These are phyloP conservation scores for Hydropsyche betteni DNA, from an alignment of 2,888 invertebrate species.

Conservation along the genomic window DNA sequence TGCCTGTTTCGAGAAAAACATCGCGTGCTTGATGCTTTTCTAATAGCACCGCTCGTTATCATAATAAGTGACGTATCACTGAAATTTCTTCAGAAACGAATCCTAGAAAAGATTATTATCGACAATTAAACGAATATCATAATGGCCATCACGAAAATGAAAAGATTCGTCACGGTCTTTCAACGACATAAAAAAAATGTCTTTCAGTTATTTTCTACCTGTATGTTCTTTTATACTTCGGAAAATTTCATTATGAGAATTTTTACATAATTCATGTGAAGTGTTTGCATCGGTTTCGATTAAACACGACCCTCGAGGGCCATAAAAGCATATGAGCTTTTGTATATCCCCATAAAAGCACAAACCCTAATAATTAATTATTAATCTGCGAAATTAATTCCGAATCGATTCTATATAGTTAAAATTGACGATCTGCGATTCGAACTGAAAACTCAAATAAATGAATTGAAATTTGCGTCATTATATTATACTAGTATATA, in stretches of 20 bases:
- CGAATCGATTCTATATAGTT: background rate
- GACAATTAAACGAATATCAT: no score
- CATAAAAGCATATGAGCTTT: background rate
- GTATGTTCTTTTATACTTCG: no score
- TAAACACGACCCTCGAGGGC: slow-evolving; percentile 4
- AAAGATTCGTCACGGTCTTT: no score
- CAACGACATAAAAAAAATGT: no score
- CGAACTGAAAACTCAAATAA: background rate
- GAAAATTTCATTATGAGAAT: no score
- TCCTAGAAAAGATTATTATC: no score
- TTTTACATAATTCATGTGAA: slow-evolving; percentile 6
- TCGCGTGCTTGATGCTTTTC: slow-evolving; percentile 10
- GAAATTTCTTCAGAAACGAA: no score
- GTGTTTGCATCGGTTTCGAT: background rate
- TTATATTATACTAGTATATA: no score
- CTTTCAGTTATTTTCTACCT: no score
- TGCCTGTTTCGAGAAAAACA: background rate
- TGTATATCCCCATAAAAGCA: slow-evolving; percentile 3
- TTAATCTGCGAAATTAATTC: slow-evolving; percentile 18
- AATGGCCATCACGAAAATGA: no score
- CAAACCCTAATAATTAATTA: slow-evolving; percentile 10
- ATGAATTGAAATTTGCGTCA: no score
- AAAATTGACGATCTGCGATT: background rate
- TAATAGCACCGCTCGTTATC: slow-evolving; percentile 23
- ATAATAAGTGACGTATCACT: slow-evolving; percentile 10